phyloP scores from a whole-genome alignment of 2,113 vertebrate genomes.

The Amblyopsis rosae region DNA sequence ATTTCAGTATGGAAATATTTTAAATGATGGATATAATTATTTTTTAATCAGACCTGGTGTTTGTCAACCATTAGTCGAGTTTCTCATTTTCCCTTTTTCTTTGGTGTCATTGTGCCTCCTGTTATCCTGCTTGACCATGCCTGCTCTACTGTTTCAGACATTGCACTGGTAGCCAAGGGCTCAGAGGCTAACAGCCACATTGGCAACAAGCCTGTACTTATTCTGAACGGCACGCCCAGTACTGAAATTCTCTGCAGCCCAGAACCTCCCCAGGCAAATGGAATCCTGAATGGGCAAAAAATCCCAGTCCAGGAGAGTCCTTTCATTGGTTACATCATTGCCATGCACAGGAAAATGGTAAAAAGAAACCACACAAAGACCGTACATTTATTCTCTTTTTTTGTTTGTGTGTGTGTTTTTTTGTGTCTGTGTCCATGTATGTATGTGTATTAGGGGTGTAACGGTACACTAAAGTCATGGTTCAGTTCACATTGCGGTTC shows the following conservation, averaged over 20 bases:
- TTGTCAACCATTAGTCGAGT: too few relatives aligned
- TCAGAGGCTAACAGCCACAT: constrained; percentile 75
- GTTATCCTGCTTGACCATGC: neutral
- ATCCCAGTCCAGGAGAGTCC: constrained; percentile 83
- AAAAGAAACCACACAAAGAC: constrained; percentile 32
- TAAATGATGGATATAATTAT: too few relatives aligned
- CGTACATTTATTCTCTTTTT: neutral
- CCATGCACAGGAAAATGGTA: constrained; percentile 98
- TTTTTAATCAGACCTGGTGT: too few relatives aligned
- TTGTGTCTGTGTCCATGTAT: too few relatives aligned
- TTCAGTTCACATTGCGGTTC: too few relatives aligned
- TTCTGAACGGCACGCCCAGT: constrained; percentile 88
- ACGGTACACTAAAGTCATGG: too few relatives aligned
- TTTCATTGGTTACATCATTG: constrained; percentile 95
- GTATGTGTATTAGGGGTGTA: too few relatives aligned
- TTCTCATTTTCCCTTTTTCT: neutral
- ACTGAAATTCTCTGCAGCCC: constrained; percentile 81
- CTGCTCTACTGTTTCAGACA: constrained; percentile 51
- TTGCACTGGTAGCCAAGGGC: constrained; percentile 77
- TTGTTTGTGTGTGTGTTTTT: too few relatives aligned
- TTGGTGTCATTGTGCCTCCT: too few relatives aligned
- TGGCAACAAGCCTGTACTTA: constrained; percentile 74
- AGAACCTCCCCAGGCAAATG: constrained; percentile 79
- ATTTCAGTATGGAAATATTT: too few relatives aligned
- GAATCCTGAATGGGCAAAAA: constrained; percentile 84